These are phyloP conservation scores for Mythimna ferrago DNA, from an alignment of 2,888 invertebrate species.

Conservation along the genomic window DNA sequence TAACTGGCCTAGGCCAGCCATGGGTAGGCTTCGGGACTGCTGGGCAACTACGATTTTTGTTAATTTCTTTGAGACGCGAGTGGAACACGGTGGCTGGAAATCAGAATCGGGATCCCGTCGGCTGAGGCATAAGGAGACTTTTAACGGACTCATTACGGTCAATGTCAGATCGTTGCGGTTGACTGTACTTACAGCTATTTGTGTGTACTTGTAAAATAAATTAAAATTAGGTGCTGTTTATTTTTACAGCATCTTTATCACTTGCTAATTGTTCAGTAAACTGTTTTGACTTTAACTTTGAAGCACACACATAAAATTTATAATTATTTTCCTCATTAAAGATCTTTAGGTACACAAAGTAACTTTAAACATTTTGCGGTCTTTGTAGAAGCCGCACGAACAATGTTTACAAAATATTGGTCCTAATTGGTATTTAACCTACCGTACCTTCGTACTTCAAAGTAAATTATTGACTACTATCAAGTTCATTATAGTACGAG, in stretches of 20 bases:
- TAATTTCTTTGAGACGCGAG: too few relatives aligned
- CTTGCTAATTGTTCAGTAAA: conserved; percentile 25
- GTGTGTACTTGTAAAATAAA: conserved; percentile 13
- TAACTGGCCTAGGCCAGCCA: too few relatives aligned
- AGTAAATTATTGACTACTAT: conserved; percentile 3
- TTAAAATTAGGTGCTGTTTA: conserved; percentile 6
- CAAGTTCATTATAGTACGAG: background rate
- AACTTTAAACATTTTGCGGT: background rate
- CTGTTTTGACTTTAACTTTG: background rate
- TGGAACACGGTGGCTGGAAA: too few relatives aligned
- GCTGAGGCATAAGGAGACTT: too few relatives aligned
- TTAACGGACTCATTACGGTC: too few relatives aligned
- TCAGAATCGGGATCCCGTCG: too few relatives aligned
- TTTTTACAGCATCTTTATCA: conserved; percentile 24
- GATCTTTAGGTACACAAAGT: conserved; percentile 1
- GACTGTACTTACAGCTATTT: background rate
- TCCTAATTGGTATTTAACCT: conserved; percentile 6
- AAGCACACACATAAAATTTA: background rate
- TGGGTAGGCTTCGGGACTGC: too few relatives aligned
- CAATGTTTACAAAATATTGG: conserved; percentile 3
- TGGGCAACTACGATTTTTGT: too few relatives aligned
- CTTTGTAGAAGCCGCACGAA: background rate
- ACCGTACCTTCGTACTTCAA: background rate
- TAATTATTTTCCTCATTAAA: conserved; percentile 7
- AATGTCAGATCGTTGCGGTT: background rate